Evolutionary conservation across 2,888 invertebrate genomes (phyloP).

Genomic region (Drosophila mulleri): DNA sequence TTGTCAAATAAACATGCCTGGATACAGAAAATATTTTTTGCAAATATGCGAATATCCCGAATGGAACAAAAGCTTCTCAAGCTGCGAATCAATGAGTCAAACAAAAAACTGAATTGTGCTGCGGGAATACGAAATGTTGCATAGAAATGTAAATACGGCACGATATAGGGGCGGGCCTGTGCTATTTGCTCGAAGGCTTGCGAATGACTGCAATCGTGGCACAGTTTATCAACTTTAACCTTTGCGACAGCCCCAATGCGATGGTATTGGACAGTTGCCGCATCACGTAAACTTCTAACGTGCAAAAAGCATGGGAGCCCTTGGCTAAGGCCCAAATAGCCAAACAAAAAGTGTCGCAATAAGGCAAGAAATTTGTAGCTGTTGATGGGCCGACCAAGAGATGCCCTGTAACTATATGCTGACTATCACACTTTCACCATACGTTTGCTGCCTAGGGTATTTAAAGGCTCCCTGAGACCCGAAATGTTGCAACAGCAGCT

Average conservation of each 20-base stretch:
- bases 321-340: constrained; percentile 32
- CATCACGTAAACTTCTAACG: constrained; percentile 59
- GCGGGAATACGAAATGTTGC: constrained; percentile 6
- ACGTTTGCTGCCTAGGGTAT: background rate
- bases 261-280: constrained; percentile 50
- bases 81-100: constrained; percentile 69
- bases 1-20: constrained; percentile 29
- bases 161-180: background rate
- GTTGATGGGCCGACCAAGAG: background rate
- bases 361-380: background rate
- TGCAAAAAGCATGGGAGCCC: constrained; percentile 31
- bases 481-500: constrained; percentile 12
- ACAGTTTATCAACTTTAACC: constrained; percentile 31
- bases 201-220: constrained; percentile 26
- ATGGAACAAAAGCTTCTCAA: constrained; percentile 65
- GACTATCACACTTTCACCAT: background rate
- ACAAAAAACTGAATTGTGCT: constrained; percentile 22
- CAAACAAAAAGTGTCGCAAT: constrained; percentile 34
- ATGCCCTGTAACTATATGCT: background rate
- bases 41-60: constrained; percentile 36
- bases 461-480: constrained; percentile 2
- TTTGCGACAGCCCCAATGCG: constrained; percentile 28
- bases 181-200: constrained; percentile 14
- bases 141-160: constrained; percentile 39
- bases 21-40: constrained; percentile 19